These are phyloP conservation scores for Craniophora ligustri DNA, from an alignment of 2,888 invertebrate genomes.

Conservation along the genomic window DNA sequence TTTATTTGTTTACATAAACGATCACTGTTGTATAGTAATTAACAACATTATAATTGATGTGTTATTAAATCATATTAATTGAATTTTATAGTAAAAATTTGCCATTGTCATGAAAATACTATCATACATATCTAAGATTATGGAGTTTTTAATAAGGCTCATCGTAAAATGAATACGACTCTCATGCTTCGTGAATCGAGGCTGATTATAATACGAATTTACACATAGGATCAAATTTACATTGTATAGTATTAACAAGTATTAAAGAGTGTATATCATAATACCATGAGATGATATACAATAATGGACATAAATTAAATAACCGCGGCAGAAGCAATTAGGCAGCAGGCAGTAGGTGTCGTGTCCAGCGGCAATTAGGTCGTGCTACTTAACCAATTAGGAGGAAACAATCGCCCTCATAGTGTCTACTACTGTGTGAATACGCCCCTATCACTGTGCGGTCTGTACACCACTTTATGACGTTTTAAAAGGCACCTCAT, in stretches of 20 bases:
- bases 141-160: no score
- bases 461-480: constrained; percentile 83
- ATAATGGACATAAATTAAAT: constrained; percentile 45
- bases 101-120: background rate
- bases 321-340: constrained; percentile 50
- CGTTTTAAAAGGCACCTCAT: constrained; percentile 85
- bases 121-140: no score
- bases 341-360: constrained; percentile 64
- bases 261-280: constrained; percentile 19
- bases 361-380: constrained; percentile 82
- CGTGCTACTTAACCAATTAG: constrained; percentile 87
- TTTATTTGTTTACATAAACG: constrained; percentile 68
- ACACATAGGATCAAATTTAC: no score
- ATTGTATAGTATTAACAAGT: no score
- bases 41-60: constrained; percentile 32
- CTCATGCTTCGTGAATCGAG: no score
- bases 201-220: no score
- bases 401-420: constrained; percentile 86
- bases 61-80: constrained; percentile 20
- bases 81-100: background rate
- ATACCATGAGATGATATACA: constrained; percentile 32
- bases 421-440: constrained; percentile 73
- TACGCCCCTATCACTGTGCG: constrained; percentile 86
- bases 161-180: no score
- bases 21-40: constrained; percentile 53